Evolutionary conservation across 1,140 invertebrate species (phyloP).

Genomic region (Orius laevigatus): DNA sequence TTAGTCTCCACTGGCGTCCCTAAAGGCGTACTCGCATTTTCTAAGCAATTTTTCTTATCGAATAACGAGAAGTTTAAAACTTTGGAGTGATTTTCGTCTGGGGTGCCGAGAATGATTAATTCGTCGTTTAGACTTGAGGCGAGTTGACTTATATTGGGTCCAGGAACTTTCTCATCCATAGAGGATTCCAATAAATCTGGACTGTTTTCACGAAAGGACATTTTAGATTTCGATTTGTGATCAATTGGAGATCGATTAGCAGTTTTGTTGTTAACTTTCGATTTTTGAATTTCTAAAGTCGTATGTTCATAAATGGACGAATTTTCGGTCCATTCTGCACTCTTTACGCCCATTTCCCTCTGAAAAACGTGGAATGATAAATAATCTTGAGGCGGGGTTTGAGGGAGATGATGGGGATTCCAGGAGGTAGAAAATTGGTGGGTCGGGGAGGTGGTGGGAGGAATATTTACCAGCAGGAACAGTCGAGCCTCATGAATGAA

Average conservation of each 20-base stretch:
- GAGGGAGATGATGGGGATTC: neutral
- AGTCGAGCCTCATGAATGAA: constrained; percentile 65
- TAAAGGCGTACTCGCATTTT: no score
- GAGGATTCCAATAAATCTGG: neutral
- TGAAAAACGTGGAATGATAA: constrained; percentile 23
- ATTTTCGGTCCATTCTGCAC: constrained; percentile 27
- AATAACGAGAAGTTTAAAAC: no score
- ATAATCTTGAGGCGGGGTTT: neutral
- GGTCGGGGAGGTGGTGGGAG: no score
- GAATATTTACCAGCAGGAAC: constrained; percentile 34
- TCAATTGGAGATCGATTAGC: no score
- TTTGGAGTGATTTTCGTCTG: no score
- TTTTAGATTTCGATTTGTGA: no score
- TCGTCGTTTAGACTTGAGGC: neutral
- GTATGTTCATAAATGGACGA: constrained; percentile 9
- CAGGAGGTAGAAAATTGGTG: constrained; percentile 1
- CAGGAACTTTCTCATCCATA: neutral
- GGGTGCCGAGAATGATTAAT: no score
- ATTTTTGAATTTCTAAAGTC: neutral
- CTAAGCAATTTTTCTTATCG: no score
- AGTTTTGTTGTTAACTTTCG: no score
- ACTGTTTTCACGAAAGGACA: no score
- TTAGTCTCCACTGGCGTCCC: no score
- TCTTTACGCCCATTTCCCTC: constrained; percentile 33
- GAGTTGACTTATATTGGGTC: neutral